Conservation (phyloP, 2,888 invertebrate genomes). For the Smittia sp. region DNA sequence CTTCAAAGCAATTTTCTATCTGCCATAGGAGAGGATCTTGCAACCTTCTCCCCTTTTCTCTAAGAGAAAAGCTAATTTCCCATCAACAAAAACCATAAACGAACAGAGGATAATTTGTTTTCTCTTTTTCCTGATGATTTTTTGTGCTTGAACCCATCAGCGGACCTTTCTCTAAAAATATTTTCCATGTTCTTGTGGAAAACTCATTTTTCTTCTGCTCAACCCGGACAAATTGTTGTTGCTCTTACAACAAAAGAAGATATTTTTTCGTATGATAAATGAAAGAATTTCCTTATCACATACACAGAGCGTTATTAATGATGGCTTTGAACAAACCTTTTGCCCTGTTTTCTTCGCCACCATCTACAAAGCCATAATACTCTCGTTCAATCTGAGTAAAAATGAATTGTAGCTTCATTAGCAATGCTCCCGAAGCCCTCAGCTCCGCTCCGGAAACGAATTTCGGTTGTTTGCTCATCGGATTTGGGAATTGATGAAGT, state of each 20-base stretch:
- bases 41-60: neutral
- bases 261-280: conserved; percentile 16
- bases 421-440: neutral
- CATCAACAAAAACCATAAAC: neutral
- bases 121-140: neutral
- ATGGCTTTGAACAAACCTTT: neutral
- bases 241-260: neutral
- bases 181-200: neutral
- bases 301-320: conserved; percentile 9
- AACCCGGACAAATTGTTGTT: conserved; percentile 17
- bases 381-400: neutral
- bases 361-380: neutral
- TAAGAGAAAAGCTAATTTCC: neutral
- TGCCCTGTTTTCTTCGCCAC: neutral
- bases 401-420: neutral
- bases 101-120: conserved; percentile 15
- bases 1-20: neutral
- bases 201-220: conserved; percentile 10
- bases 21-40: neutral
- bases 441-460: neutral
- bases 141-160: neutral
- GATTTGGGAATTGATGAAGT: conserved; percentile 2
- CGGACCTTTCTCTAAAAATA: neutral
- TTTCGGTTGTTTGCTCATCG: neutral
- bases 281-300: conserved; percentile 16